These are phyloP conservation scores for Aleiodes testaceus DNA, from an alignment of 2,888 invertebrate species.

Conservation along the genomic window DNA sequence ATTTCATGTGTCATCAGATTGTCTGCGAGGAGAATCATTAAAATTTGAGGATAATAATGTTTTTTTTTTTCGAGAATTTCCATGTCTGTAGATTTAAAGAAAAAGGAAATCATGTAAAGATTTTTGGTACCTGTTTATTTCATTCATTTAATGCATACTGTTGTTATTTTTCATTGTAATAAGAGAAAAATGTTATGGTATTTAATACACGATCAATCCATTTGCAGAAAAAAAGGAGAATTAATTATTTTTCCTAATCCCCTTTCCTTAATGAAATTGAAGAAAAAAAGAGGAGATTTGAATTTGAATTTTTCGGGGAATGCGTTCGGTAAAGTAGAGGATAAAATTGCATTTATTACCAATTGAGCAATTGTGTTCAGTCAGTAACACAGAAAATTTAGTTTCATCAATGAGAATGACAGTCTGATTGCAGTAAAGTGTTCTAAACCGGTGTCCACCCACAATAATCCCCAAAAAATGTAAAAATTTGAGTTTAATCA, in stretches of 20 bases:
- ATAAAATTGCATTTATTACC: slow-evolving; percentile 3
- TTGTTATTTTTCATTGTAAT: slow-evolving; percentile 63
- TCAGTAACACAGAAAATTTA: background rate
- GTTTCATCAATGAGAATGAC: no score
- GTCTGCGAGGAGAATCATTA: slow-evolving; percentile 5
- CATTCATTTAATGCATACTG: slow-evolving; percentile 59
- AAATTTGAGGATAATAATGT: background rate
- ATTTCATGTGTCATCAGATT: slow-evolving; percentile 15
- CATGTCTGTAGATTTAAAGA: slow-evolving; percentile 50
- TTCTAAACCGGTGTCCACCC: background rate
- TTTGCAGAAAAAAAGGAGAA: slow-evolving; percentile 53
- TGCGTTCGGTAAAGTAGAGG: background rate
- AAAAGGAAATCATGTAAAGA: slow-evolving; percentile 10
- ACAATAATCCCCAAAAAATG: background rate
- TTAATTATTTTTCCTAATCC: background rate
- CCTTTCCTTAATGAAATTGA: no score
- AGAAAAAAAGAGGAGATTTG: no score
- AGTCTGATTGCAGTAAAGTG: no score
- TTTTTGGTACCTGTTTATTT: slow-evolving; percentile 39
- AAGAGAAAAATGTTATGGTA: slow-evolving; percentile 58
- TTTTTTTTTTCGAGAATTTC: slow-evolving; percentile 17
- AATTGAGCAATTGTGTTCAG: background rate
- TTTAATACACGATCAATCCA: slow-evolving; percentile 64
- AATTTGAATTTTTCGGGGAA: no score
- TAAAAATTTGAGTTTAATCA: background rate